Evolutionary conservation across 64 coral and sea anemone genomes (phyloP).

Genomic region (Astreopora myriophthalma): DNA sequence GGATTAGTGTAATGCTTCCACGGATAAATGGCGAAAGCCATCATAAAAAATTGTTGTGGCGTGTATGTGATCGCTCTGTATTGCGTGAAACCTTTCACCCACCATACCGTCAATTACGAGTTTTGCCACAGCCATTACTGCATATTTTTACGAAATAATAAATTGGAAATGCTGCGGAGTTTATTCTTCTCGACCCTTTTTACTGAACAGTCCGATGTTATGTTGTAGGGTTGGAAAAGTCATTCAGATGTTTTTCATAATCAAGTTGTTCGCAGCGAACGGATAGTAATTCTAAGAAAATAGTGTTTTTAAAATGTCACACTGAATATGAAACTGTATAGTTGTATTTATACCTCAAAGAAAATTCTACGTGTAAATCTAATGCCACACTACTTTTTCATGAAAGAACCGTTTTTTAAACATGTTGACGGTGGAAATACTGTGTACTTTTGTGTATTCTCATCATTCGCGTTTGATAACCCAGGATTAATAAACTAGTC

Average conservation of each 20-base stretch:
- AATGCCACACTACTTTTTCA: constrained; percentile 10
- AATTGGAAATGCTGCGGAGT: no score
- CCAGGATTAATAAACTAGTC: constrained; percentile 42
- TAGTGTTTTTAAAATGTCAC: not conserved
- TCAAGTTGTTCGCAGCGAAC: not conserved
- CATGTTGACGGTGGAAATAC: not conserved
- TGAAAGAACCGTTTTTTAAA: constrained; percentile 12
- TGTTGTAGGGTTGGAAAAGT: not conserved
- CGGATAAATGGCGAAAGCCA: no score
- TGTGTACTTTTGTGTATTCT: not conserved
- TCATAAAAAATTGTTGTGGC: no score
- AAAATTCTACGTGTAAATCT: not conserved
- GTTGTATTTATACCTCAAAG: constrained; percentile 34
- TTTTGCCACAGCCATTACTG: not conserved
- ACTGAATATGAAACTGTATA: not conserved
- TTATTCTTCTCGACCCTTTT: not conserved
- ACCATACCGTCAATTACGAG: no score
- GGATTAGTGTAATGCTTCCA: no score
- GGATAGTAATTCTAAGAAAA: not conserved
- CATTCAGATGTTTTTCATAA: not conserved
- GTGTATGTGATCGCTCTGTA: no score
- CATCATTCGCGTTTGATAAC: constrained; percentile 13
- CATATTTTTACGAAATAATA: not conserved
- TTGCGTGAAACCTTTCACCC: no score
- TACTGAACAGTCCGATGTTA: not conserved